Percentiles rank a stretch among this genome's conserved stretches.
phyloP scores from a whole-genome alignment of 2,888 invertebrate species.

The Sthenelais limicola region DNA sequence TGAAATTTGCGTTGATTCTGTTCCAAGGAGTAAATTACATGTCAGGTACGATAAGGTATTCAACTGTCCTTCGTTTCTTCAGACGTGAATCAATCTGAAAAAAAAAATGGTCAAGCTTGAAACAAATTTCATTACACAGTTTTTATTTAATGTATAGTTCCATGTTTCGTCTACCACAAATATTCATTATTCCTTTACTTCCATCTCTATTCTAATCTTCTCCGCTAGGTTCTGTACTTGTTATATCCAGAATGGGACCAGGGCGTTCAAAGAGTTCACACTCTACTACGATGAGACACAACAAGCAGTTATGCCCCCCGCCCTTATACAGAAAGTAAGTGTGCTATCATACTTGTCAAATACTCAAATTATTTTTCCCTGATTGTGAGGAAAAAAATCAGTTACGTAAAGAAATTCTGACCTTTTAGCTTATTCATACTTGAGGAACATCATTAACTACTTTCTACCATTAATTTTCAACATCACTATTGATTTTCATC shows the following conservation, averaged over 20 bases:
- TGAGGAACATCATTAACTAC: neutral
- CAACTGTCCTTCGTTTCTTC: no score
- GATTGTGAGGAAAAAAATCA: no score
- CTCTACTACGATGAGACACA: neutral
- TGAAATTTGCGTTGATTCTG: no score
- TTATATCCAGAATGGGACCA: neutral
- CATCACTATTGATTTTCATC: no score
- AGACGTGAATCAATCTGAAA: no score
- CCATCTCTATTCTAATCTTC: neutral
- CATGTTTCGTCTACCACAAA: neutral
- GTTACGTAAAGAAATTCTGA: no score
- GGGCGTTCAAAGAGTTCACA: conserved; percentile 11
- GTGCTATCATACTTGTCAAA: neutral
- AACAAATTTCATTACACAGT: neutral
- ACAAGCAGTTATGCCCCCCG: neutral
- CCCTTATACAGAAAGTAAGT: neutral
- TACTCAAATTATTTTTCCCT: neutral
- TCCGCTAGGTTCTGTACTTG: conserved; percentile 9
- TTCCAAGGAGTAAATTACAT: neutral
- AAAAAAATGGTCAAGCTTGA: neutral
- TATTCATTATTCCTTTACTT: neutral
- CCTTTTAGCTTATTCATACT: neutral
- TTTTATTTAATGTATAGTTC: neutral
- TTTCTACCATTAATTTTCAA: neutral
- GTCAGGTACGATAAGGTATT: no score